Evolutionary conservation across 2,888 invertebrate species (phyloP), one percentile per base, ranked within the genome.

Genomic region (Odontothrips loti): DNA sequence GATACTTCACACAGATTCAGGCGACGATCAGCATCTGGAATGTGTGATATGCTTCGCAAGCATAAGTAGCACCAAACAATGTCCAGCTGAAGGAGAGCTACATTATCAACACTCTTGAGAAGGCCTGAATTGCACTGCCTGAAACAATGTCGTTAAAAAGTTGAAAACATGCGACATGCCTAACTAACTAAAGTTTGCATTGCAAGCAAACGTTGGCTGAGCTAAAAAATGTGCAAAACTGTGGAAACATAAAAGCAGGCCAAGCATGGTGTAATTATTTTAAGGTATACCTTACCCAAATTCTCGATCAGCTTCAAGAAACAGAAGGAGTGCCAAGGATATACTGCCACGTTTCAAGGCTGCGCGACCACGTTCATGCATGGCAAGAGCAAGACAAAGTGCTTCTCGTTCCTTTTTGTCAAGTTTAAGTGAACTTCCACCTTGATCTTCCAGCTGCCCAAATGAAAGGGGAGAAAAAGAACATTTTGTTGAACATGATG

Each of bases 41-140:
- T 87, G 84, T 93, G 92, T 0, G 91, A 89, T 63, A 95, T 89
- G 86, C 91, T 92, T 86, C 92, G 91, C 43, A 96, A 89, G 85
- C 93, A 92, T 80, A 95, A 89, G 88, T 96, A 96, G 87, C 95
- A 95, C 96, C 96, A 96, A n/a, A 94, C 93, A 83, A 96, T 93
- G 87, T 96, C 96, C 85, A 96, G 88, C 87, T 95, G 95, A 51
- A 96, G 89, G 9, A 95, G 89, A 0, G 94, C 96, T 88, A 93
- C 94, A 87, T 96, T 96, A 88, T 96, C 96, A 15, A 95, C 95
- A 0, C 90, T 87, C 82, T 91, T 89, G 48, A 96, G 88, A 80
- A 94, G 87, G 43, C 90, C 88, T 0, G 93, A 90, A 43, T 91
- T 89, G 86, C 93, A 94, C 81, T 90, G 91, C 83, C 93, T 93